These are phyloP conservation scores for Trematocara marginatum DNA, from an alignment of 2,113 vertebrate species.

Conservation along the genomic window DNA sequence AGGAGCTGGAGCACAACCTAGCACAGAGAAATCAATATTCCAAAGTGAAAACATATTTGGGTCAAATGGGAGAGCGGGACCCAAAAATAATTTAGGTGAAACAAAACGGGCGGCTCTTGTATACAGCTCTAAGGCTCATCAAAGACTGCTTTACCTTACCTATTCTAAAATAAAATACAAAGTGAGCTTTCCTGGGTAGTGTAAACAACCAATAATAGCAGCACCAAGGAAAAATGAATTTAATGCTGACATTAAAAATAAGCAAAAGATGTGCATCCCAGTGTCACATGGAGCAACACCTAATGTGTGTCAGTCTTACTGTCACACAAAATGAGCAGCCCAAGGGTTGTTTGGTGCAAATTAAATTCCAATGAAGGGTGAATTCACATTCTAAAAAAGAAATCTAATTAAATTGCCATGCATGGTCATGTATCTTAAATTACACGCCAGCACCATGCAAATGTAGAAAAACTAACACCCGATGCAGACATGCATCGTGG, in stretches of 20 bases:
- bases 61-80: constrained; percentile 18
- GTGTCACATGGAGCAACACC: neutral
- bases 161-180: neutral
- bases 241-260: constrained; percentile 4
- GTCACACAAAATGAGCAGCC: constrained; percentile 48
- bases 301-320: constrained; percentile 49
- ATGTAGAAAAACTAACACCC: constrained; percentile 14
- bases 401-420: constrained; percentile 64
- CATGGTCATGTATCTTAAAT: constrained; percentile 60
- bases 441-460: constrained; percentile 52
- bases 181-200: neutral
- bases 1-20: neutral
- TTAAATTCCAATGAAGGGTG: constrained; percentile 50
- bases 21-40: constrained; percentile 38
- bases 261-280: neutral
- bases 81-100: constrained; percentile 35
- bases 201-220: neutral
- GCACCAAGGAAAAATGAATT: neutral
- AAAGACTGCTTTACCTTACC: neutral
- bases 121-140: neutral
- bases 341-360: constrained; percentile 55
- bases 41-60: constrained; percentile 13
- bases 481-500: neutral
- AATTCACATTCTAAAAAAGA: constrained; percentile 36
- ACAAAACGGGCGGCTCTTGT: constrained; percentile 9